Evolutionary conservation across 2,888 invertebrate species (phyloP).

Genomic region (Lacanobia oleracea): DNA sequence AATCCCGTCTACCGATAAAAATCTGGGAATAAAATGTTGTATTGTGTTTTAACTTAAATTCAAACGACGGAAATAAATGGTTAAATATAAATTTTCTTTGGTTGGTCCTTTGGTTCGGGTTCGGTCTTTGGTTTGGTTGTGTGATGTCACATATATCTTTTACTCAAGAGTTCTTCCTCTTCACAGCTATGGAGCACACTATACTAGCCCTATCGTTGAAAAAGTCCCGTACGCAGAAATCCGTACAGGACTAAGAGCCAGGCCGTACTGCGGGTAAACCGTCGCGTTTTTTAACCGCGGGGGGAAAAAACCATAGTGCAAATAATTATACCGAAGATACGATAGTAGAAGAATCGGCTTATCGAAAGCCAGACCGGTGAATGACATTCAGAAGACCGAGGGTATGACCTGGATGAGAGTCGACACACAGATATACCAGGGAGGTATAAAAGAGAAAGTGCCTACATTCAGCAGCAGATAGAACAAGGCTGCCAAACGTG

Average conservation of each 20-base stretch:
- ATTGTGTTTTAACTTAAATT: not conserved
- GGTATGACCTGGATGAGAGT: not conserved
- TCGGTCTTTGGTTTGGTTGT: too few relatives aligned
- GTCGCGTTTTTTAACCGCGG: too few relatives aligned
- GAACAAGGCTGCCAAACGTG: not conserved
- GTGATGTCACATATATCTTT: not conserved
- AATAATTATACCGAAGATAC: too few relatives aligned
- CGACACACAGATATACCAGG: not conserved
- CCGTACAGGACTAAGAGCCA: too few relatives aligned
- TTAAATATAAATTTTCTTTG: not conserved
- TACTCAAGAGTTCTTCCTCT: not conserved
- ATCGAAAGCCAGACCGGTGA: not conserved
- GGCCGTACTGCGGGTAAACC: too few relatives aligned
- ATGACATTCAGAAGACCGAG: not conserved
- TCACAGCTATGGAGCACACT: not conserved
- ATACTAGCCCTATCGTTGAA: not conserved
- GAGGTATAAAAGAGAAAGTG: not conserved
- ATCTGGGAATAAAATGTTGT: not conserved
- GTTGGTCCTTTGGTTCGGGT: too few relatives aligned
- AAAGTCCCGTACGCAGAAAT: not conserved
- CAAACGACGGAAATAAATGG: not conserved
- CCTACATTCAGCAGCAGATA: too few relatives aligned
- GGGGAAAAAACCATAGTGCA: too few relatives aligned
- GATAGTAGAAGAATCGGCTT: too few relatives aligned
- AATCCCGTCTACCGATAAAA: not conserved